Percentiles rank a stretch among this genome's conserved stretches.
phyloP scores from a whole-genome alignment of 2,797 vertebrate genomes.

The Hybognathus amarus region DNA sequence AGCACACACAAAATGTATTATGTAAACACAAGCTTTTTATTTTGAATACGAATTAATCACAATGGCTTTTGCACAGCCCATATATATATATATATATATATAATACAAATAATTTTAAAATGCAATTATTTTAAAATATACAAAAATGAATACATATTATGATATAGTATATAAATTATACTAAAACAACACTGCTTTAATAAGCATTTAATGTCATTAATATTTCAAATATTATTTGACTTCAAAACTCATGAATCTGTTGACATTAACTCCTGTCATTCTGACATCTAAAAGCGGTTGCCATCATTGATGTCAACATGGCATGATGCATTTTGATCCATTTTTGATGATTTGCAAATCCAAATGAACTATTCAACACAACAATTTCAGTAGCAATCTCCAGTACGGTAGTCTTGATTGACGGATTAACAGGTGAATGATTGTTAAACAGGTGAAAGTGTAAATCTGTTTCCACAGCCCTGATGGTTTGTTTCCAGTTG shows the following conservation, averaged over 20 bases:
- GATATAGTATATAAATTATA: too few species aligned
- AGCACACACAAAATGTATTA: too few species aligned
- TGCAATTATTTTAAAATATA: too few species aligned
- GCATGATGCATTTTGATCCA: neutral
- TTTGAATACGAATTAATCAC: too few species aligned
- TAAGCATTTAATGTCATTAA: neutral
- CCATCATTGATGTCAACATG: neutral
- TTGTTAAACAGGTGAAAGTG: conserved; percentile 27
- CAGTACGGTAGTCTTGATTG: neutral
- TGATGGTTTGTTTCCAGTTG: conserved; percentile 47
- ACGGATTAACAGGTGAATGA: conserved; percentile 20
- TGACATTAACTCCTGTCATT: neutral
- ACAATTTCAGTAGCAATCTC: neutral
- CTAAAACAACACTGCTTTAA: neutral
- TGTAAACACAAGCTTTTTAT: too few species aligned
- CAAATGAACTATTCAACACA: neutral
- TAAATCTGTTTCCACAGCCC: conserved; percentile 4
- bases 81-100: too few species aligned
- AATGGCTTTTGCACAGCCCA: too few species aligned
- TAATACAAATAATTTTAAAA: too few species aligned
- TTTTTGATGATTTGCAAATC: neutral
- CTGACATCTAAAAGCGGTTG: neutral
- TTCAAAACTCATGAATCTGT: neutral
- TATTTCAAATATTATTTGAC: neutral
- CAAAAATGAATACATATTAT: too few species aligned